Percentiles rank a stretch among this genome's conserved stretches.
Evolutionary conservation across 2,888 invertebrate species (phyloP).

Genomic region (Nephrotoma flavescens): DNA sequence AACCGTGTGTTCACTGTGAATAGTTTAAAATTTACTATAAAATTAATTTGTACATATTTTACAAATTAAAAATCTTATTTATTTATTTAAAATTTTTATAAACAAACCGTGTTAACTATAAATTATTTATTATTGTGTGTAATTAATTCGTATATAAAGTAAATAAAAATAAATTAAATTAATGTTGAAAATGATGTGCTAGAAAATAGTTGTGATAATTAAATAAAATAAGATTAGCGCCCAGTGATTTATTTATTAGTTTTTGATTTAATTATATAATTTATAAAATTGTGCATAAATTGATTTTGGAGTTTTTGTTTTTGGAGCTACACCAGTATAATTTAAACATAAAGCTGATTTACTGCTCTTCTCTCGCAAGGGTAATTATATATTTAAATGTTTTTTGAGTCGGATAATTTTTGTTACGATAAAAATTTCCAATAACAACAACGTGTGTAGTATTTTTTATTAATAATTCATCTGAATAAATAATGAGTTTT

Average conservation of each 20-base stretch:
- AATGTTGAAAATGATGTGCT: background rate
- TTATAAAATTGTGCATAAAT: background rate
- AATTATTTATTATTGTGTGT: background rate
- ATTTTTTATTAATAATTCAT: background rate
- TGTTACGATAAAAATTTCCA: background rate
- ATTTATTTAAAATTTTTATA: background rate
- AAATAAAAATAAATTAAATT: background rate
- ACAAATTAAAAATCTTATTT: background rate
- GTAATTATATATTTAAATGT: background rate
- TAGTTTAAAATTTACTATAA: too few species aligned
- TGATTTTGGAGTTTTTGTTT: background rate
- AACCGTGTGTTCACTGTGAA: background rate
- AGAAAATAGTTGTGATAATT: background rate
- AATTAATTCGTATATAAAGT: background rate
- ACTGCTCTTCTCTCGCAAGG: background rate
- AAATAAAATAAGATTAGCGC: background rate
- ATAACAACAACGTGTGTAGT: background rate
- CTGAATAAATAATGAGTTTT: background rate
- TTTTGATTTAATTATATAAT: background rate
- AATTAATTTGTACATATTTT: background rate
- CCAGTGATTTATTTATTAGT: background rate
- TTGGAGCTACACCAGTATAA: background rate
- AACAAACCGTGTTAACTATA: background rate
- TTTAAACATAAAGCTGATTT: background rate
- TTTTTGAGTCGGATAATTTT: too few species aligned